Evolutionary conservation across 2,888 invertebrate species (phyloP).

Genomic region (Ophonus ardosiacus): DNA sequence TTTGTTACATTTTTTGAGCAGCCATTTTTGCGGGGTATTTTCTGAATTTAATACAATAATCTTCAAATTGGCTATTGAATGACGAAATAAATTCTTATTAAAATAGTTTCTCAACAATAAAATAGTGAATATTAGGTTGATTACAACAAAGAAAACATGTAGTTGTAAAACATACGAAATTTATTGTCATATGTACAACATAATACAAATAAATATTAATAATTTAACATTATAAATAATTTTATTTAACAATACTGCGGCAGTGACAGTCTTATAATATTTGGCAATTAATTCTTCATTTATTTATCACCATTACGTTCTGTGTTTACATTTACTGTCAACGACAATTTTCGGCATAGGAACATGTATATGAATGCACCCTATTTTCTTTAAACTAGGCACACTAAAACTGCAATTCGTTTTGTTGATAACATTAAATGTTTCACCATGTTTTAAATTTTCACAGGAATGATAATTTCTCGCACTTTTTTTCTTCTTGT

Average conservation of each 20-base stretch:
- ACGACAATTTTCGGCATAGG: slow-evolving; percentile 6
- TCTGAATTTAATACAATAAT: too few species aligned
- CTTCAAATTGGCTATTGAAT: too few species aligned
- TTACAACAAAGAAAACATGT: not conserved
- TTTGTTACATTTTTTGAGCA: too few species aligned
- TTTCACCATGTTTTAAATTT: not conserved
- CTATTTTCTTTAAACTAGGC: slow-evolving; percentile 10
- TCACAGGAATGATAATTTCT: slow-evolving; percentile 12
- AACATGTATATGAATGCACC: slow-evolving; percentile 22
- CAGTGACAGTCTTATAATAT: slow-evolving; percentile 1
- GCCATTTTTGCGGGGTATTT: too few species aligned
- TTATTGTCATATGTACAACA: not conserved
- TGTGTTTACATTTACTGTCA: slow-evolving; percentile 16
- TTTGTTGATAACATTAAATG: slow-evolving; percentile 12
- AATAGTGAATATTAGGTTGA: not conserved
- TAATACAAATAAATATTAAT: slow-evolving; percentile 20
- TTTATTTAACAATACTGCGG: not conserved
- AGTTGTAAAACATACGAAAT: not conserved
- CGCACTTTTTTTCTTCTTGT: not conserved
- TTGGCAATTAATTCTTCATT: not conserved
- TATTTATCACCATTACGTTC: not conserved
- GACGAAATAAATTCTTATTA: too few species aligned
- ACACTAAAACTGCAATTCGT: slow-evolving; percentile 10
- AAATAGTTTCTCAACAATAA: too few species aligned
- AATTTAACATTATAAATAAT: not conserved